phyloP scores from a whole-genome alignment of 1,140 invertebrate species.

The Scaptomyza pallida region DNA sequence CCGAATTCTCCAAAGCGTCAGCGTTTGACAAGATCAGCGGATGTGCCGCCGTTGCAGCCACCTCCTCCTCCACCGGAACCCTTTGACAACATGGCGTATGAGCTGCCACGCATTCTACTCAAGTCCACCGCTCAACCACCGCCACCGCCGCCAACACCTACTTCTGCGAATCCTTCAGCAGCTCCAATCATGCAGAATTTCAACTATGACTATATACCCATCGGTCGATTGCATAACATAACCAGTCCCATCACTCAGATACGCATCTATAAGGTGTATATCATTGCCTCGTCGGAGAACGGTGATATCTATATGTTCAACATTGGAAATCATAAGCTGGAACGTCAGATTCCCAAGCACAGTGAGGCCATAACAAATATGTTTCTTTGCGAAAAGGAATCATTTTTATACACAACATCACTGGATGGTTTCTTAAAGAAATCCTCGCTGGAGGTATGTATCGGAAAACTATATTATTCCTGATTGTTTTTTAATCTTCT shows the following conservation, averaged over 20 bases:
- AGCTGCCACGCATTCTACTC: conserved; percentile 23
- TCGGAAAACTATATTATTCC: not conserved
- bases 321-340: conserved; percentile 83
- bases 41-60: conserved; percentile 61
- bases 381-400: conserved; percentile 55
- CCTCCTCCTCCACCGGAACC: conserved; percentile 59
- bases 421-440: conserved; percentile 79
- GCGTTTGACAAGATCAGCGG: conserved; percentile 18
- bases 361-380: conserved; percentile 80
- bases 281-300: conserved; percentile 85
- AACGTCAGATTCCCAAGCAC: conserved; percentile 83
- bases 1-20: conserved; percentile 11
- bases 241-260: conserved; percentile 71
- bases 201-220: conserved; percentile 33
- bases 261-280: conserved; percentile 50
- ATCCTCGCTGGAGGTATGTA: conserved; percentile 64
- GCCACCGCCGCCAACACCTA: not conserved
- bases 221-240: conserved; percentile 52
- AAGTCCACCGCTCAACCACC: conserved; percentile 17
- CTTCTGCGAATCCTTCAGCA: not conserved
- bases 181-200: not conserved
- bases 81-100: conserved; percentile 37
- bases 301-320: conserved; percentile 86
- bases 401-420: conserved; percentile 70
- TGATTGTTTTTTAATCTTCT: not conserved